These are phyloP conservation scores for Mastomys coucha DNA, from an alignment of 2,113 vertebrate genomes.

Conservation along the genomic window DNA sequence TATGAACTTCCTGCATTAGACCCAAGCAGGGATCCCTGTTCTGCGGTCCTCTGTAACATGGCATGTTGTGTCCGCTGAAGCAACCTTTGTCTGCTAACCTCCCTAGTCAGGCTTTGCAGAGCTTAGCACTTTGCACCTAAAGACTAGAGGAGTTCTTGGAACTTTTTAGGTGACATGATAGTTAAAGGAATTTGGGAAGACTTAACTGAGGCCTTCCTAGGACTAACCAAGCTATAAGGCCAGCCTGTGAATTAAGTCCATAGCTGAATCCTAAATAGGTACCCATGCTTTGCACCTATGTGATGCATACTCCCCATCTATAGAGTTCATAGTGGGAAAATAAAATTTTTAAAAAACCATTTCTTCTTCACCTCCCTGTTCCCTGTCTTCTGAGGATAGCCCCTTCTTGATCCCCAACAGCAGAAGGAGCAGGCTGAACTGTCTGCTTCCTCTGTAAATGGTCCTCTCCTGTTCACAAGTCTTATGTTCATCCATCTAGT, in stretches of 20 bases:
- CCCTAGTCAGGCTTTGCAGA: not conserved
- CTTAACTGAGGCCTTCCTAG: not conserved
- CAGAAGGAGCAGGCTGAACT: not conserved
- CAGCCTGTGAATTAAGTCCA: not conserved
- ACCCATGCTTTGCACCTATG: not conserved
- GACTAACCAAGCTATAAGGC: not conserved
- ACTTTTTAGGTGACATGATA: not conserved
- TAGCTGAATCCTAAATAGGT: not conserved
- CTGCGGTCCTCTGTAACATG: not conserved
- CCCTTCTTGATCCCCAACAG: not conserved
- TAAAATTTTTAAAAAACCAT: not conserved
- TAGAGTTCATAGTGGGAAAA: not conserved
- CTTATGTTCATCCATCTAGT: not conserved
- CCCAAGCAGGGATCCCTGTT: not conserved
- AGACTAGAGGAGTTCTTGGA: not conserved
- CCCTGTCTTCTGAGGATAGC: not conserved
- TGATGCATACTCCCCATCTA: not conserved
- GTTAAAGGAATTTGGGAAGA: not conserved
- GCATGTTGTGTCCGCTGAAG: not conserved
- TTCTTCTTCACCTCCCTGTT: not conserved
- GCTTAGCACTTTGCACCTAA: not conserved
- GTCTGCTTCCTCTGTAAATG: not conserved
- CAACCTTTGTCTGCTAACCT: not conserved
- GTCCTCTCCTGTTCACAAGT: not conserved
- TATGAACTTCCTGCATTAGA: not conserved